Evolutionary conservation across 2,888 invertebrate genomes (phyloP), one percentile per base, ranked within the genome.

Genomic region (Thalpophila matura): DNA sequence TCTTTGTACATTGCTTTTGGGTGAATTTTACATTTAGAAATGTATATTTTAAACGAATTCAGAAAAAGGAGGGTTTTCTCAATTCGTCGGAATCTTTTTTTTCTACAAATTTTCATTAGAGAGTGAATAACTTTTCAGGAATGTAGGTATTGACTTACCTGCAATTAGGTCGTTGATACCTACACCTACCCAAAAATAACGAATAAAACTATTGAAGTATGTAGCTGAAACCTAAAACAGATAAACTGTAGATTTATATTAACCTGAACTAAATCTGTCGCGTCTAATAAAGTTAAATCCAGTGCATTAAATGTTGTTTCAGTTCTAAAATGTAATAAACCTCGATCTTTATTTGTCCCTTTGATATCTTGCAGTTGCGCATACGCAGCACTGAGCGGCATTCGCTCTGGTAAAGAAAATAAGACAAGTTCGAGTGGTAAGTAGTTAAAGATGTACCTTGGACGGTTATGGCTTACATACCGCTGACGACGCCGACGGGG

Each of bases 251-350:
- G 1, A 16, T 40, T 33, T 33, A 16, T 26, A 27, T 43, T 35
- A 20, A 9, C 14, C 9, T 16, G 18, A 18, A 5, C 27, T 56
- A 54, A 43, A 60, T 47, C n/a, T 24, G 29, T 35, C 12, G n/a
- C 20, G 35, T 2, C 2, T 9, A 51, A 33, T 51, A 54, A 42
- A 59, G 37, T 49, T 47, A 42, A 69, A 43, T 38, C 24, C 10
- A 51, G 45, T 46, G 33, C 50, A 65, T 31, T 55, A 24, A 54
- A 26, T 18, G 31, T 58, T 31, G 29, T 43, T 70, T 70, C 29
- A 20, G 33, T 40, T 27, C 14, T 5, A 31, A 40, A 55, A 26
- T 5, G 47, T 38, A 51, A 59, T 65, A 53, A 60, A 70, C 33
- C 46, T 43, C 31, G 14, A 37, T 47, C 24, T 66, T 66, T 49